Percentiles rank a stretch among this genome's conserved stretches.
Conservation (phyloP, 2,113 vertebrate species). For the Tauraco erythrolophus region DNA sequence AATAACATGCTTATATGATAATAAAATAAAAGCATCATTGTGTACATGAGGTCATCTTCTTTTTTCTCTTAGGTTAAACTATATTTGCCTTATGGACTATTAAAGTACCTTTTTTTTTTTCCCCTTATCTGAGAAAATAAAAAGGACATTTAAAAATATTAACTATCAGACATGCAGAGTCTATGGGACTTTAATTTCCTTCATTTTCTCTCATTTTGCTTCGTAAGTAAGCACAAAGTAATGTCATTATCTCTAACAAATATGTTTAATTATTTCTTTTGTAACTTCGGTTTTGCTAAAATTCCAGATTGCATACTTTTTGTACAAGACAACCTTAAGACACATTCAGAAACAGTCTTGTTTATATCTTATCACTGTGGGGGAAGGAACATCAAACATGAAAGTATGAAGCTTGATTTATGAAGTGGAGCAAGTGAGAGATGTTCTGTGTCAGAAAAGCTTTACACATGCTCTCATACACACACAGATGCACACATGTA, state of each 20-base stretch:
- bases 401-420: not conserved
- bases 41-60: not conserved
- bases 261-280: not conserved
- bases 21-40: not conserved
- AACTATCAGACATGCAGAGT: no score
- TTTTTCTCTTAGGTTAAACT: not conserved
- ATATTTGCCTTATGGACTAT: no score
- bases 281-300: not conserved
- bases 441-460: not conserved
- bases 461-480: not conserved
- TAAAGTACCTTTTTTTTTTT: not conserved
- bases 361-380: not conserved
- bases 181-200: not conserved
- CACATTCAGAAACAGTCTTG: not conserved
- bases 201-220: not conserved
- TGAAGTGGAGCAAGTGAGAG: not conserved
- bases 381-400: not conserved
- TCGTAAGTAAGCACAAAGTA: not conserved
- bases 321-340: not conserved
- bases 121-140: no score
- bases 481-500: rapidly evolving
- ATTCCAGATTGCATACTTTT: not conserved
- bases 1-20: not conserved
- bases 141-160: no score
- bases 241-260: not conserved